Percentiles rank a stretch among this genome's conserved stretches.
Evolutionary conservation across 2,113 vertebrate species (phyloP).

Genomic region (Alligator mississippiensis): DNA sequence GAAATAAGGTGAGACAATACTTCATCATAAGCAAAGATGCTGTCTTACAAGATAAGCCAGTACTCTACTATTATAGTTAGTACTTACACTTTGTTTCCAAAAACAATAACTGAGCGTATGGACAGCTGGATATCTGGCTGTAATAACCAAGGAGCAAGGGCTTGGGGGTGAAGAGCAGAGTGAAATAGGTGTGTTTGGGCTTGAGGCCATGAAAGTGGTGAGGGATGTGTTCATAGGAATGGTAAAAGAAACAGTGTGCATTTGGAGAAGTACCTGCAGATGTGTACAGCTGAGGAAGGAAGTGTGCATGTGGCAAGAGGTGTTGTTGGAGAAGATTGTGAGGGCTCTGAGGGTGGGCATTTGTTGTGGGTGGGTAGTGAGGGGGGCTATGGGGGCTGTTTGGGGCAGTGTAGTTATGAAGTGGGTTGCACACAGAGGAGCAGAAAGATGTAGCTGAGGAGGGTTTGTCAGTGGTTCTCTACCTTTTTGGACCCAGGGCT

Average conservation of each 20-base stretch:
- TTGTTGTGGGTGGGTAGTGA: neutral
- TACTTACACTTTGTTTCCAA: neutral
- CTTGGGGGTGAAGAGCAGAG: neutral
- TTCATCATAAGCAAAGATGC: neutral
- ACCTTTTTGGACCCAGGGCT: too few relatives aligned
- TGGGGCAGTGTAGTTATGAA: neutral
- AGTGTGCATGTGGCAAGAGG: too few relatives aligned
- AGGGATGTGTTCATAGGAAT: neutral
- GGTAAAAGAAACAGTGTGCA: too few relatives aligned
- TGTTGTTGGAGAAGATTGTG: too few relatives aligned
- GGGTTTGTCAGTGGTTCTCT: too few relatives aligned
- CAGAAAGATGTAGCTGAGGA: too few relatives aligned
- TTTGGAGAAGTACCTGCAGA: too few relatives aligned
- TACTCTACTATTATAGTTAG: neutral
- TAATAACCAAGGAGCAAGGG: neutral
- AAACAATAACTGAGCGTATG: neutral
- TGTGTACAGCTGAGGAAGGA: too few relatives aligned
- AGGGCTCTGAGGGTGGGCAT: neutral
- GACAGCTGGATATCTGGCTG: neutral
- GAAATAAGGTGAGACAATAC: neutral
- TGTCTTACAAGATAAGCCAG: neutral
- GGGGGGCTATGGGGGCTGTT: neutral
- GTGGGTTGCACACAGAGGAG: neutral
- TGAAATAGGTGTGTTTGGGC: neutral
- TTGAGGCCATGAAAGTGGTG: neutral